A percentile compares a stretch with the other conserved stretches of the same genome.
Conservation (phyloP, 35 echinoderm and acorn worm species). For the Lytechinus pictus region DNA sequence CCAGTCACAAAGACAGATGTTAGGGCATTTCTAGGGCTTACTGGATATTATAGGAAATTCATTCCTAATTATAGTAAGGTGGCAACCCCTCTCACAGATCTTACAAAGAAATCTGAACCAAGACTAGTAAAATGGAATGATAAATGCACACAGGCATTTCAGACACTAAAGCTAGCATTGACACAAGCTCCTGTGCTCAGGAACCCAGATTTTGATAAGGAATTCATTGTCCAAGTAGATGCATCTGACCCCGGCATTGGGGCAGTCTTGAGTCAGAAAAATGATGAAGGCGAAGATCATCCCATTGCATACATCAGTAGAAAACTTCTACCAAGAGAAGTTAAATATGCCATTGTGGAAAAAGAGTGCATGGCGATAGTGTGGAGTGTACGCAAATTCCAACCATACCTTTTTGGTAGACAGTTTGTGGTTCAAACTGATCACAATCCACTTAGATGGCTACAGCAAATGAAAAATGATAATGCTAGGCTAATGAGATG, state of each 20-base stretch:
- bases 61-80: too few relatives aligned
- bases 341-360: conserved; percentile 40
- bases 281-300: conserved; percentile 30
- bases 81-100: conserved; percentile 57
- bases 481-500: too few relatives aligned
- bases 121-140: conserved; percentile 46
- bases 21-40: too few relatives aligned
- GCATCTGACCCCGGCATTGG: conserved; percentile 57
- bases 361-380: too few relatives aligned
- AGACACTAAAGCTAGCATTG: conserved; percentile 11
- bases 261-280: too few relatives aligned
- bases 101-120: conserved; percentile 42
- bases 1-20: too few relatives aligned
- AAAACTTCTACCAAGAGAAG: conserved; percentile 38
- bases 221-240: conserved; percentile 62
- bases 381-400: too few relatives aligned
- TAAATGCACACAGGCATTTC: conserved; percentile 53
- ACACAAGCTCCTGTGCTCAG: conserved; percentile 33
- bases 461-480: not conserved
- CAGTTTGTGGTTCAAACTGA: not conserved
- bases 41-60: too few relatives aligned
- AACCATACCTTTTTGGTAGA: not conserved
- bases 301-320: conserved; percentile 60
- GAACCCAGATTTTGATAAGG: conserved; percentile 50
- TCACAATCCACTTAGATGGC: not conserved